phyloP scores from a whole-genome alignment of 1,140 invertebrate genomes.

The Pseudomyrmex concolor region DNA sequence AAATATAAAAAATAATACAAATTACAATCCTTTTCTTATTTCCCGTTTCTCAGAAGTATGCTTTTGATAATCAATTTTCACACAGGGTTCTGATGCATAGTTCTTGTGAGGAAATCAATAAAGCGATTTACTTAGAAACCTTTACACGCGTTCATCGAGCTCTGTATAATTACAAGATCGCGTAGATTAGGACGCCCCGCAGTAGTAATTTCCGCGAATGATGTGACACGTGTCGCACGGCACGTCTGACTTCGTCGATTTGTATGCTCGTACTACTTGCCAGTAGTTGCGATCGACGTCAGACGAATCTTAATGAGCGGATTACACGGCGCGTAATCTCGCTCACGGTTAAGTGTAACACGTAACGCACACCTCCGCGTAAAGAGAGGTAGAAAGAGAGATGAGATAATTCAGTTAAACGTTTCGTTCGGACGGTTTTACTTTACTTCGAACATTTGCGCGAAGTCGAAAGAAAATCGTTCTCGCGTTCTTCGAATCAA shows the following conservation, averaged over 20 bases:
- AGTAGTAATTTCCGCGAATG: conserved; percentile 1
- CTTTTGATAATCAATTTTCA: neutral
- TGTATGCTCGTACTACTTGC: conserved; percentile 55
- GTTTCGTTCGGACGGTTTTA: conserved; percentile 2
- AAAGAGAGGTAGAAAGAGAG: neutral
- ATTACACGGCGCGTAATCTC: conserved; percentile 29
- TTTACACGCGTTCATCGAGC: too few relatives aligned
- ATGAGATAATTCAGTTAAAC: conserved; percentile 37
- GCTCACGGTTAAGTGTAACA: conserved; percentile 7
- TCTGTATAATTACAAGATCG: neutral
- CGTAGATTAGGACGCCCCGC: neutral
- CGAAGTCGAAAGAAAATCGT: neutral
- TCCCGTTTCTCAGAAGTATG: neutral
- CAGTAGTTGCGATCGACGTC: conserved; percentile 53
- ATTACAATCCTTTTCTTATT: neutral
- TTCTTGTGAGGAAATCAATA: neutral
- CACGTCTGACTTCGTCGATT: conserved; percentile 34
- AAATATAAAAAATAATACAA: neutral
- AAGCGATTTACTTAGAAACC: too few relatives aligned
- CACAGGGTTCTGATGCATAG: neutral
- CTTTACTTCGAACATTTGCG: neutral
- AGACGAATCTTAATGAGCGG: conserved; percentile 45
- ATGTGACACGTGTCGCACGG: conserved; percentile 9
- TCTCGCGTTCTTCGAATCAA: neutral
- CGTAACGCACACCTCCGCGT: neutral